A percentile compares a stretch with the other conserved stretches of the same genome.
Evolutionary conservation across 1,140 invertebrate genomes (phyloP).

Genomic region (Drosophila nasuta): DNA sequence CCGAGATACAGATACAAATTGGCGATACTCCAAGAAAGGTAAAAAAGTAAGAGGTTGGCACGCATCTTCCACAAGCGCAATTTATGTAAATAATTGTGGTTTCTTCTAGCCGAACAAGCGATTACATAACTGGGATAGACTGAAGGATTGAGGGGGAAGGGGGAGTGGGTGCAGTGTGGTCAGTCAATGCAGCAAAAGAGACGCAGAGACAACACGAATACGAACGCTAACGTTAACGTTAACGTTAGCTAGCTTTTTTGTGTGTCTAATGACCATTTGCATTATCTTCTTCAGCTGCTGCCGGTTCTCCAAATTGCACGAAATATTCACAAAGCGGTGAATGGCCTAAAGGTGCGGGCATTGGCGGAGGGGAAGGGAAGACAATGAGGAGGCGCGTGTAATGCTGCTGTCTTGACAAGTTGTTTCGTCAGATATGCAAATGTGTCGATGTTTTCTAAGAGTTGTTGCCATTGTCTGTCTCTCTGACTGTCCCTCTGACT

Average conservation of each 20-base stretch:
- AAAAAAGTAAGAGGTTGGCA: conserved; percentile 68
- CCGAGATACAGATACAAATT: conserved; percentile 44
- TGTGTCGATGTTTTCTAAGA: conserved; percentile 55
- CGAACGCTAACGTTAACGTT: background rate
- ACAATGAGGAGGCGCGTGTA: background rate
- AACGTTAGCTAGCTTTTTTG: conserved; percentile 12
- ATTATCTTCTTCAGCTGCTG: conserved; percentile 62
- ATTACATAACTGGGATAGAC: conserved; percentile 58
- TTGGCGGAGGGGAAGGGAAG: background rate
- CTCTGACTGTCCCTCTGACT: background rate
- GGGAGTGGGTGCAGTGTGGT: conserved; percentile 15
- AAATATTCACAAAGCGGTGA: conserved; percentile 53
- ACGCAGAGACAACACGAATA: background rate
- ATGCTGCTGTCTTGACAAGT: conserved; percentile 67
- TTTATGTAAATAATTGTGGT: conserved; percentile 79
- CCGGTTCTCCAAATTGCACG: conserved; percentile 69
- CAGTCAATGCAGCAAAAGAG: conserved; percentile 27
- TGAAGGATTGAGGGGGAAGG: background rate
- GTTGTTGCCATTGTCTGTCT: conserved; percentile 45
- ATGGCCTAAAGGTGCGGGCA: conserved; percentile 31
- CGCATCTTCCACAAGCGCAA: conserved; percentile 65
- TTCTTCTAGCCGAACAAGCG: conserved; percentile 59
- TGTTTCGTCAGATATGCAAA: conserved; percentile 80
- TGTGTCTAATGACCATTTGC: conserved; percentile 78
- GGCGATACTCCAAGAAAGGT: conserved; percentile 19